Evolutionary conservation across 1,140 invertebrate genomes (phyloP).

Genomic region (Mizuhopecten yessoensis): DNA sequence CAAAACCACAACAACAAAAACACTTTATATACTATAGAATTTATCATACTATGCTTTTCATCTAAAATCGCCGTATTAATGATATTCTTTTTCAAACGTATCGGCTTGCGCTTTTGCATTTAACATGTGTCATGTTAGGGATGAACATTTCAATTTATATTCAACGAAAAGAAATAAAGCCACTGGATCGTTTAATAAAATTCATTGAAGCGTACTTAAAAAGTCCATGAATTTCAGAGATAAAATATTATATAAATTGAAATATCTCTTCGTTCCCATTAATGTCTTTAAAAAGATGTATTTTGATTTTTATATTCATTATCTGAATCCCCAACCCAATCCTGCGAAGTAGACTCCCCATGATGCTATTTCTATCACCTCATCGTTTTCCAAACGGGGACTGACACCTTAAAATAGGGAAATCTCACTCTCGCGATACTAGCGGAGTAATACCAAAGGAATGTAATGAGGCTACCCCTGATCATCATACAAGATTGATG

Average conservation of each 20-base stretch:
- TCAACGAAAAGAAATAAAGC: slow-evolving; percentile 32
- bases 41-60: neutral
- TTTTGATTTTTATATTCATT: slow-evolving; percentile 32
- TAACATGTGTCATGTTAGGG: neutral
- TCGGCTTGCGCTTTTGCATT: neutral
- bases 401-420: slow-evolving; percentile 1
- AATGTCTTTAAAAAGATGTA: slow-evolving; percentile 36
- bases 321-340: neutral
- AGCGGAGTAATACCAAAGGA: neutral
- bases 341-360: neutral
- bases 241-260: slow-evolving; percentile 40
- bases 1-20: neutral
- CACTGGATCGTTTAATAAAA: slow-evolving; percentile 22
- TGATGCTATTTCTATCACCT: neutral
- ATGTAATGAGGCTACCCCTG: slow-evolving; percentile 20
- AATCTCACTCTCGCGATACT: slow-evolving; percentile 9
- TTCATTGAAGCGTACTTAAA: slow-evolving; percentile 34
- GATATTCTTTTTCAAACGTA: neutral
- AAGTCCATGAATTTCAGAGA: slow-evolving; percentile 24
- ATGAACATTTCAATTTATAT: slow-evolving; percentile 34
- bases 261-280: slow-evolving; percentile 1
- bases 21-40: neutral
- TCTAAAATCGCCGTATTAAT: neutral
- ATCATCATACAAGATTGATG: slow-evolving; percentile 33
- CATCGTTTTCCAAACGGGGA: neutral